These are phyloP conservation scores for Neoitamus cyanurus DNA, from an alignment of 2,888 invertebrate genomes.

Conservation along the genomic window DNA sequence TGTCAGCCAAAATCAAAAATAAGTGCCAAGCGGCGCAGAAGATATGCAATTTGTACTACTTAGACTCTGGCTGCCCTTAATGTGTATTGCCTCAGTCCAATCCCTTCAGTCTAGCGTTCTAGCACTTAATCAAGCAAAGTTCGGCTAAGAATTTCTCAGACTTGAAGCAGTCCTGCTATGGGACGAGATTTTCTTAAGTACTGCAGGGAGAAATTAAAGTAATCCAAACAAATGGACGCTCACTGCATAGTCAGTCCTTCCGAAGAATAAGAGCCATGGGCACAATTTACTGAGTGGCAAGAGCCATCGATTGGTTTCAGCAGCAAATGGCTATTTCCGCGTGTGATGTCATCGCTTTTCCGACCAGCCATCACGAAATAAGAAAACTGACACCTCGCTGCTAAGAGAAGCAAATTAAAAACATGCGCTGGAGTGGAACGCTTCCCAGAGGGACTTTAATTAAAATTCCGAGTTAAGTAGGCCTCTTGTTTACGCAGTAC, in stretches of 20 bases:
- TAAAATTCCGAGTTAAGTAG: neutral
- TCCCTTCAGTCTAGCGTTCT: neutral
- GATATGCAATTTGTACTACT: neutral
- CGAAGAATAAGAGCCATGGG: neutral
- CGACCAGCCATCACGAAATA: neutral
- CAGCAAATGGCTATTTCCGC: neutral
- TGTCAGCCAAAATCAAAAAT: neutral
- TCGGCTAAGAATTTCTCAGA: neutral
- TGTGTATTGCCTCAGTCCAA: neutral
- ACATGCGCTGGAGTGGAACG: neutral
- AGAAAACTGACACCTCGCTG: neutral
- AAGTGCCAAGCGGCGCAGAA: neutral
- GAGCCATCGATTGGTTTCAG: neutral
- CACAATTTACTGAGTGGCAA: neutral
- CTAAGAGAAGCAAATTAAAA: neutral
- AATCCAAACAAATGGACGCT: neutral
- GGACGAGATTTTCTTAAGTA: neutral
- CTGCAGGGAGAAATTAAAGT: neutral
- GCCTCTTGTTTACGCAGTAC: neutral
- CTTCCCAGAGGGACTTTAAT: slow-evolving; percentile 5
- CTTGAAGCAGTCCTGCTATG: neutral
- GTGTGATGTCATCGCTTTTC: slow-evolving; percentile 1
- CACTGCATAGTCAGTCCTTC: neutral
- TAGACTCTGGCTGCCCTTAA: neutral
- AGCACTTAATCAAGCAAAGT: neutral